phyloP scores from a whole-genome alignment of 1,140 invertebrate species.

The Drosophila pseudoananassae region DNA sequence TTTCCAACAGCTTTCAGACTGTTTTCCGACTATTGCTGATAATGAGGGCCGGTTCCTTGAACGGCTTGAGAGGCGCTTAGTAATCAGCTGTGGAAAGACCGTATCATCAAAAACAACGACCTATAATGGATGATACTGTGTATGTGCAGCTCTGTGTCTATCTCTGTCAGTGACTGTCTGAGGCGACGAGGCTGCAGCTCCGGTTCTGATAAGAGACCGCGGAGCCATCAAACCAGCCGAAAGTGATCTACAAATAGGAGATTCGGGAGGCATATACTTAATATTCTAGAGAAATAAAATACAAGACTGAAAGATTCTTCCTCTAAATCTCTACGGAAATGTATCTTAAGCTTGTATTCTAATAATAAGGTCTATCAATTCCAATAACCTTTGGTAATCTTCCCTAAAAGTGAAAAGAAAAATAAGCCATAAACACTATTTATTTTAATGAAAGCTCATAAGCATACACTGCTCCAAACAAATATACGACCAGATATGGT shows the following conservation, averaged over 20 bases:
- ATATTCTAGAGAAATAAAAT: no score
- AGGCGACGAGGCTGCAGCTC: slow-evolving; percentile 33
- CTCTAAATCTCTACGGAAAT: no score
- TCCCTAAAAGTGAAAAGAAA: slow-evolving; percentile 16
- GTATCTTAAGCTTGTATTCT: no score
- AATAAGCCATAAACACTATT: slow-evolving; percentile 49
- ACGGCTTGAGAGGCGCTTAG: slow-evolving; percentile 56
- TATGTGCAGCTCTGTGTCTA: slow-evolving; percentile 2
- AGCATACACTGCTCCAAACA: slow-evolving; percentile 27
- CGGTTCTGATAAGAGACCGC: slow-evolving; percentile 54
- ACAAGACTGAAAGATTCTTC: no score
- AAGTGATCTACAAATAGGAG: slow-evolving; percentile 66
- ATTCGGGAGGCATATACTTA: no score
- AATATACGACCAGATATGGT: slow-evolving; percentile 40
- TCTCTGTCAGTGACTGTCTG: slow-evolving; percentile 12
- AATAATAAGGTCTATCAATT: no score
- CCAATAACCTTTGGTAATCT: slow-evolving; percentile 29
- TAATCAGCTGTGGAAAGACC: slow-evolving; percentile 18
- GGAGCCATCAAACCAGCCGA: slow-evolving; percentile 50
- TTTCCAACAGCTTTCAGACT: slow-evolving; percentile 25
- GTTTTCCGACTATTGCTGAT: slow-evolving; percentile 9
- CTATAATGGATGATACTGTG: slow-evolving; percentile 40
- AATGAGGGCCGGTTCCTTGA: slow-evolving; percentile 42
- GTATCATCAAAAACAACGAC: slow-evolving; percentile 55
- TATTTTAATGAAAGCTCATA: slow-evolving; percentile 44